phyloP scores from a whole-genome alignment of 2,113 vertebrate genomes.

The Sapayoa aenigma region DNA sequence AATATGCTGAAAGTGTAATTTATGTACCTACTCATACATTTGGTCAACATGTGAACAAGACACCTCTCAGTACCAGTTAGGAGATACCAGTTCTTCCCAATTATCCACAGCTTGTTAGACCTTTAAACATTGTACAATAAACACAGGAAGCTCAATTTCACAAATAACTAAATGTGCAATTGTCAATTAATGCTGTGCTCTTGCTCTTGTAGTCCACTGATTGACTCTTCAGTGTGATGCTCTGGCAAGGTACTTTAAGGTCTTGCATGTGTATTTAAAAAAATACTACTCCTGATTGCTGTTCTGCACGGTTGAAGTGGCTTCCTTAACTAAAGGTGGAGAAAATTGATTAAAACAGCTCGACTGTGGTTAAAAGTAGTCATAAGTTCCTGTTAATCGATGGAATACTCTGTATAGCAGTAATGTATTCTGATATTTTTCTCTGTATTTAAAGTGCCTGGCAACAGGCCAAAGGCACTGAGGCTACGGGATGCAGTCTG shows the following conservation, averaged over 20 bases:
- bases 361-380: slow-evolving; percentile 9
- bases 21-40: neutral
- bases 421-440: neutral
- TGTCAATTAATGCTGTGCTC: neutral
- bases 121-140: neutral
- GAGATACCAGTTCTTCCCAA: neutral
- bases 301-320: neutral
- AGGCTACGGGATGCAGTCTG: neutral
- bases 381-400: slow-evolving; percentile 2
- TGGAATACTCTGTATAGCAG: neutral
- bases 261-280: neutral
- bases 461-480: slow-evolving; percentile 9
- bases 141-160: neutral
- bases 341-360: slow-evolving; percentile 12
- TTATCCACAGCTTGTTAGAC: neutral
- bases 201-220: neutral
- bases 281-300: neutral
- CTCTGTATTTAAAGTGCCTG: slow-evolving; percentile 31
- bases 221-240: neutral
- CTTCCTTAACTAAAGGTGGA: neutral
- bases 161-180: neutral
- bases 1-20: neutral
- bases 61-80: neutral
- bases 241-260: neutral
- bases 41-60: neutral